phyloP scores from a whole-genome alignment of 2,113 vertebrate genomes.

The Romanogobio albipinnatus region DNA sequence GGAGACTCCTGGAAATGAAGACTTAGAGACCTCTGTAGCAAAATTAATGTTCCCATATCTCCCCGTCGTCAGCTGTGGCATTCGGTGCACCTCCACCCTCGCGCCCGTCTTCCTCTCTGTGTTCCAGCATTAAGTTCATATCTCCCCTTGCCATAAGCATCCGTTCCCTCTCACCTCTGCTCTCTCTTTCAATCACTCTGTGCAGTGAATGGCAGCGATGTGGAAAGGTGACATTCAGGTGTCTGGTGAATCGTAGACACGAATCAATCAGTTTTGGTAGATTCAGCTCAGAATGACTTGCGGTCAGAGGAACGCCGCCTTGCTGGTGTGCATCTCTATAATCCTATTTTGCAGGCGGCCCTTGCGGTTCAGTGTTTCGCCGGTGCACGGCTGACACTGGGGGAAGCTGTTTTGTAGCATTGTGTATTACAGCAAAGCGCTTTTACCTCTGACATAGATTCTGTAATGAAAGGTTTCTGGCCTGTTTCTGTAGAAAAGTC shows the following conservation, averaged over 20 bases:
- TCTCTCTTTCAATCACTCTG: conserved; percentile 29
- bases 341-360: conserved; percentile 43
- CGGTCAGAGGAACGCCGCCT: conserved; percentile 36
- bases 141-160: conserved; percentile 30
- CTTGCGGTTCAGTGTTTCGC: conserved; percentile 8
- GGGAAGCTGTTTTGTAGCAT: neutral
- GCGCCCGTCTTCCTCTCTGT: conserved; percentile 2
- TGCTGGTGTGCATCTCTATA: conserved; percentile 32
- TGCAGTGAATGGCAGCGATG: conserved; percentile 45
- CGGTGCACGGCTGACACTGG: neutral
- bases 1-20: conserved; percentile 34
- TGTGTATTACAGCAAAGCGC: neutral
- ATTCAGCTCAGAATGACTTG: conserved; percentile 47
- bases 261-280: conserved; percentile 60
- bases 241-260: conserved; percentile 45
- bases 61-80: conserved; percentile 33
- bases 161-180: conserved; percentile 39
- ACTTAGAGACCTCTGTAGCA: conserved; percentile 21
- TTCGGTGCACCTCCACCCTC: conserved; percentile 24
- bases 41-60: conserved; percentile 17
- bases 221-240: conserved; percentile 62
- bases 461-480: neutral
- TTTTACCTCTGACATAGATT: neutral
- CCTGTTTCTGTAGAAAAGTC: neutral
- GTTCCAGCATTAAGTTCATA: conserved; percentile 33